Evolutionary conservation across 1,140 invertebrate genomes (phyloP).

Genomic region (Drosophila virilis): DNA sequence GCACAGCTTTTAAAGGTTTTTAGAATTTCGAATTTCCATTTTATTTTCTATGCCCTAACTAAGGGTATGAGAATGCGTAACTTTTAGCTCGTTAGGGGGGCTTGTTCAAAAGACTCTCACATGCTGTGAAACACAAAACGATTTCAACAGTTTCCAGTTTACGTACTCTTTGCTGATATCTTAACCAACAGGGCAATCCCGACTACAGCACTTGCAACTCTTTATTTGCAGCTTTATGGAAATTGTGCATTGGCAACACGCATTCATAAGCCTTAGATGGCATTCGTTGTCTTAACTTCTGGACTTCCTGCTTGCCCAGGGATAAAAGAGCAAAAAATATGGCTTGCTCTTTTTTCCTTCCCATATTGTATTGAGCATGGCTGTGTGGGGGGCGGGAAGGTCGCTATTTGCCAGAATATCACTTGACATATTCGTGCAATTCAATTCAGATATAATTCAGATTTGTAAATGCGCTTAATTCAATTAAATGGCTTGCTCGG

Average conservation of each 20-base stretch:
- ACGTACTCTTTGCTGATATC: conserved; percentile 6
- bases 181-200: not conserved
- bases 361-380: not conserved
- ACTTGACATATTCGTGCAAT: conserved; percentile 18
- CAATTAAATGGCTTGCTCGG: conserved; percentile 37
- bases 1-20: too few relatives aligned
- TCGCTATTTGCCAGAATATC: not conserved
- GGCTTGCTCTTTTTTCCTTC: too few relatives aligned
- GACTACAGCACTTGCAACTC: not conserved
- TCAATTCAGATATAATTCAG: conserved; percentile 21
- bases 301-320: not conserved
- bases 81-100: conserved; percentile 8
- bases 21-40: not conserved
- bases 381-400: too few relatives aligned
- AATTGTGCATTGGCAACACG: conserved; percentile 7
- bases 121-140: conserved; percentile 20
- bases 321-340: too few relatives aligned
- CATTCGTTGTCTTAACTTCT: not conserved
- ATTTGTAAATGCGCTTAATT: conserved; percentile 43
- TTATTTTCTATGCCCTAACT: not conserved
- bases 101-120: not conserved
- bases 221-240: conserved; percentile 1
- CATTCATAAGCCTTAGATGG: not conserved
- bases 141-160: conserved; percentile 26
- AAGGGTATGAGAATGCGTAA: conserved; percentile 5